Conservation (phyloP, 2,888 invertebrate species). For the Cerceris rybyensis region DNA sequence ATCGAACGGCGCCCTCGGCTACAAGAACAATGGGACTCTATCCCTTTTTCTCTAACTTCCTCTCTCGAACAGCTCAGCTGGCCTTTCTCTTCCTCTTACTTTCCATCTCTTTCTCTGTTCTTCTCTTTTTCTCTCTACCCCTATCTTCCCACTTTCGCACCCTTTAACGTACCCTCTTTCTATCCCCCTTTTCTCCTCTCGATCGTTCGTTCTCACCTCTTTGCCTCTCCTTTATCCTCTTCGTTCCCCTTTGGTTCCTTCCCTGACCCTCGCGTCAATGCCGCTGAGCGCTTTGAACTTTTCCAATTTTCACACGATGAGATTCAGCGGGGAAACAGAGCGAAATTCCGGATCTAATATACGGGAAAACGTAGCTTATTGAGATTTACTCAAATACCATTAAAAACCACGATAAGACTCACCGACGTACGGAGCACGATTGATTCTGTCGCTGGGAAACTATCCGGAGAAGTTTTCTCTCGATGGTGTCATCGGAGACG, state of each 20-base stretch:
- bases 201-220: slow-evolving; percentile 40
- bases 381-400: slow-evolving; percentile 40
- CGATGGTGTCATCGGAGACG: background rate
- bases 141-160: background rate
- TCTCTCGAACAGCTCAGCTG: slow-evolving; percentile 14
- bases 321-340: slow-evolving; percentile 50
- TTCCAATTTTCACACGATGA: slow-evolving; percentile 68
- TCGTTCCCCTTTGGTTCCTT: slow-evolving; percentile 31
- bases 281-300: slow-evolving; percentile 62
- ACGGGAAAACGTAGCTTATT: slow-evolving; percentile 43
- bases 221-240: slow-evolving; percentile 2
- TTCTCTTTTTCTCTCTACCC: slow-evolving; percentile 5
- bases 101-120: slow-evolving; percentile 1
- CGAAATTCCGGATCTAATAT: slow-evolving; percentile 54
- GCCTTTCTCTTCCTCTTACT: background rate
- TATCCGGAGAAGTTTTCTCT: background rate
- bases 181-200: background rate
- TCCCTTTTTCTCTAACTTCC: slow-evolving; percentile 23
- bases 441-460: background rate
- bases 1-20: slow-evolving; percentile 57
- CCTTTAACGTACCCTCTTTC: background rate
- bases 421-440: background rate
- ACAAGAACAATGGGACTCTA: slow-evolving; percentile 54
- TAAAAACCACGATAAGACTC: slow-evolving; percentile 19
- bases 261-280: slow-evolving; percentile 48